A percentile compares a stretch with the other conserved stretches of the same genome.
These are phyloP conservation scores for Synaphobranchus kaupii DNA, from an alignment of 2,797 vertebrate species.

Conservation along the genomic window DNA sequence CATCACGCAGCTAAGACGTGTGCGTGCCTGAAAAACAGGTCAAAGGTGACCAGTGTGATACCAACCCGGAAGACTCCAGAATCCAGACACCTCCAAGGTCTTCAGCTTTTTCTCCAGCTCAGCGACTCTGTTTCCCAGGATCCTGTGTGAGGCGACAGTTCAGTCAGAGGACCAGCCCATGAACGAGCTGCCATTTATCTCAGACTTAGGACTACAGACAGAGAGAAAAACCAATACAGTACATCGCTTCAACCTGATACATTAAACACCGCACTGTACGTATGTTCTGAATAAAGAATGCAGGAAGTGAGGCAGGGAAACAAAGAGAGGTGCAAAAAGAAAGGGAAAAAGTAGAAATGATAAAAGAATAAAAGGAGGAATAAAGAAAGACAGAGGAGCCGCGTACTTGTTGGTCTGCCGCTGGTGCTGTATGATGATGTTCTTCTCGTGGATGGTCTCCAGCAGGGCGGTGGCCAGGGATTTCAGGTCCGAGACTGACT, in stretches of 20 bases:
- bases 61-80: conserved; percentile 97
- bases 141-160: conserved; percentile 67
- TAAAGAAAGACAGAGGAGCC: too few relatives aligned
- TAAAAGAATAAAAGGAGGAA: background rate
- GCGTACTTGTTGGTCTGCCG: conserved; percentile 85
- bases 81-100: conserved; percentile 91
- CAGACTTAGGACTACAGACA: background rate
- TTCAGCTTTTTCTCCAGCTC: conserved; percentile 95
- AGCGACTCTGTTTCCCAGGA: conserved; percentile 90
- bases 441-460: conserved; percentile 87
- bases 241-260: background rate
- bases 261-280: background rate
- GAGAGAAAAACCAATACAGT: background rate
- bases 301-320: background rate
- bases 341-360: background rate
- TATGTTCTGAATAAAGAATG: background rate
- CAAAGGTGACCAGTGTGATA: background rate
- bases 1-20: background rate
- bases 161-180: conserved; percentile 9
- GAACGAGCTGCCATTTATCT: background rate
- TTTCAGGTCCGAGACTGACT: conserved; percentile 84
- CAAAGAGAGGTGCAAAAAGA: background rate
- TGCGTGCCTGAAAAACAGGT: background rate
- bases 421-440: conserved; percentile 86
- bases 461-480: conserved; percentile 82